phyloP scores from a whole-genome alignment of 1,140 invertebrate species.

The Bombus turneri region DNA sequence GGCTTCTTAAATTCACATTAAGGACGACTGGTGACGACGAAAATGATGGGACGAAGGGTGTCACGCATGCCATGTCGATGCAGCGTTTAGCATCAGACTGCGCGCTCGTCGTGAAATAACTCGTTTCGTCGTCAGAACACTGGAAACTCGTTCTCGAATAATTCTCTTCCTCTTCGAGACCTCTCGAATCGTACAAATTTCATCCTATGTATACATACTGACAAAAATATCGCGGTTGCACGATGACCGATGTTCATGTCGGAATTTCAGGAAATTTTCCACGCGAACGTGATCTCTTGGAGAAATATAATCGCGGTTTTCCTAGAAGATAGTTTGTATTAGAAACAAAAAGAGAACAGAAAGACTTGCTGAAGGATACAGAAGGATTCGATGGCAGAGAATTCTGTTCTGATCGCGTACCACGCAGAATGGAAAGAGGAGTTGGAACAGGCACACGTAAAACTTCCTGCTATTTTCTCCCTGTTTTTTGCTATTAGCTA shows the following conservation, averaged over 20 bases:
- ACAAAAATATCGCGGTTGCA: too few relatives aligned
- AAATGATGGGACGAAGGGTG: conserved; percentile 25
- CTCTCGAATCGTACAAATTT: neutral
- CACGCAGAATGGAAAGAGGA: neutral
- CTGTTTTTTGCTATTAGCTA: conserved; percentile 79
- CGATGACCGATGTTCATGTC: too few relatives aligned
- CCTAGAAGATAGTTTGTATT: too few relatives aligned
- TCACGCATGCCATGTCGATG: conserved; percentile 25
- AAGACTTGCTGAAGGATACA: neutral
- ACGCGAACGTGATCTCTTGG: neutral
- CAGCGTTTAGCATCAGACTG: conserved; percentile 25
- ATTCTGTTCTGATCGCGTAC: neutral
- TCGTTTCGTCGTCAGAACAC: conserved; percentile 7
- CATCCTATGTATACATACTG: too few relatives aligned
- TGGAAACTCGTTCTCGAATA: conserved; percentile 14
- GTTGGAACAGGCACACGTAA: neutral
- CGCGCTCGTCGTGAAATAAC: neutral
- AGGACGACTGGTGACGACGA: conserved; percentile 29
- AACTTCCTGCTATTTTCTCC: conserved; percentile 18
- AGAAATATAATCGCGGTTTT: neutral
- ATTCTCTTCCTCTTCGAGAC: neutral
- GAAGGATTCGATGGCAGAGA: neutral
- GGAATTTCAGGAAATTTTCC: neutral
- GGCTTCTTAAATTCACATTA: conserved; percentile 31
- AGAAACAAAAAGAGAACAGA: neutral